A percentile compares a stretch with the other conserved stretches of the same genome.
Evolutionary conservation across 2,797 vertebrate genomes (phyloP).

Genomic region (Eulemur albifrons): DNA sequence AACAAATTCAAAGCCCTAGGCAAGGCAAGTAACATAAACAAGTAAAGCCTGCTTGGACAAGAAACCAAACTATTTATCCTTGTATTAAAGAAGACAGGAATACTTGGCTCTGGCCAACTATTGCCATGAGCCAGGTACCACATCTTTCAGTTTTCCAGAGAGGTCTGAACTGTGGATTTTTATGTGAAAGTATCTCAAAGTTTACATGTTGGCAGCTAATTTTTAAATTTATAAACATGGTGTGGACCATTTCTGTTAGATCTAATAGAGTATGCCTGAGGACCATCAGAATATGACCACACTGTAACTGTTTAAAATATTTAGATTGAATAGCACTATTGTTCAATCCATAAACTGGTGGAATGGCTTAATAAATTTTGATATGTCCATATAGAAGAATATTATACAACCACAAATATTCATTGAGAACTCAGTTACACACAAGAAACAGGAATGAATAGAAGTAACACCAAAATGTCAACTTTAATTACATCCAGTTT

Average conservation of each 20-base stretch:
- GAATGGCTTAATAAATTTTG: constrained; percentile 1
- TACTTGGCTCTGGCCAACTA: not conserved
- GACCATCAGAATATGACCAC: not conserved
- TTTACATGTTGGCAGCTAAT: not conserved
- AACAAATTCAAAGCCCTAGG: not conserved
- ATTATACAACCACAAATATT: constrained; percentile 34
- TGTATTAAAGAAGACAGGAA: not conserved
- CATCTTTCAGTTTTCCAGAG: not conserved
- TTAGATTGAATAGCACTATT: not conserved
- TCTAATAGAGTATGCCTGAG: not conserved
- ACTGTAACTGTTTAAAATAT: constrained; percentile 34
- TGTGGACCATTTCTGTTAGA: not conserved
- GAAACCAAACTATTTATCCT: not conserved
- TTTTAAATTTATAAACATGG: not conserved
- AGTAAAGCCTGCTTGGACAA: not conserved
- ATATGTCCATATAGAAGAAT: not conserved
- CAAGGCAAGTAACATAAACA: not conserved
- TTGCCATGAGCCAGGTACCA: not conserved
- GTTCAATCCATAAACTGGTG: not conserved
- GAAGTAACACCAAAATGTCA: constrained; percentile 34
- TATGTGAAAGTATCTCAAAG: not conserved
- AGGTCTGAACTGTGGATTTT: not conserved
- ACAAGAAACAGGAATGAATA: not conserved
- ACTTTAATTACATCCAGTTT: not conserved
- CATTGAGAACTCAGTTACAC: constrained; percentile 3